Conservation (phyloP, 2,888 invertebrate species). For the Agrilus mali region DNA sequence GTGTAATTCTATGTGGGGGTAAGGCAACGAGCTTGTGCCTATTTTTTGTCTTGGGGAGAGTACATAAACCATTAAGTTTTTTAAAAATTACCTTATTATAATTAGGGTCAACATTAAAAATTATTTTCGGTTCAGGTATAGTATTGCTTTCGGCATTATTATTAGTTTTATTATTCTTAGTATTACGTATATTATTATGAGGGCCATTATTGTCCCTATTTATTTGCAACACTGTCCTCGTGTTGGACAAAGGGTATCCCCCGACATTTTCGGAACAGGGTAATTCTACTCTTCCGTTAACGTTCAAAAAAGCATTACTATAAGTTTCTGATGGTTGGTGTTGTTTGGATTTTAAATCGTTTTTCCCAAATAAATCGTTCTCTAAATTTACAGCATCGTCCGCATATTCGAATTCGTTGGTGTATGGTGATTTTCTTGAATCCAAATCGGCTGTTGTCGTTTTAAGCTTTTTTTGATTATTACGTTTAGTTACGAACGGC, state of each 20-base stretch:
- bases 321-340: too few relatives aligned
- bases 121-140: slow-evolving; percentile 15
- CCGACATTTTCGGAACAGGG: slow-evolving; percentile 40
- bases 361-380: slow-evolving; percentile 16
- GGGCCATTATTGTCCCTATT: slow-evolving; percentile 1
- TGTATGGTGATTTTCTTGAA: slow-evolving; percentile 19
- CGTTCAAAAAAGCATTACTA: slow-evolving; percentile 38
- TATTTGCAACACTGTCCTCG: slow-evolving; percentile 7
- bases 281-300: slow-evolving; percentile 59
- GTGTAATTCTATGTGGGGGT: slow-evolving; percentile 64
- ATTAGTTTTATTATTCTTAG: slow-evolving; percentile 8
- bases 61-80: slow-evolving; percentile 38
- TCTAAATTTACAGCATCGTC: slow-evolving; percentile 34
- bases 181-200: not conserved
- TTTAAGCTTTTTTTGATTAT: slow-evolving; percentile 19
- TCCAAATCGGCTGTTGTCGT: slow-evolving; percentile 13
- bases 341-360: too few relatives aligned
- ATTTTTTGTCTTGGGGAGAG: slow-evolving; percentile 35
- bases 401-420: slow-evolving; percentile 31
- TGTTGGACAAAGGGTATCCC: slow-evolving; percentile 20
- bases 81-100: slow-evolving; percentile 27
- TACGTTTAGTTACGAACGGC: slow-evolving; percentile 19
- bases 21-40: slow-evolving; percentile 28
- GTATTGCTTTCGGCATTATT: slow-evolving; percentile 8
- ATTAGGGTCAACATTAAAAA: slow-evolving; percentile 27